phyloP scores from a whole-genome alignment of 2,797 vertebrate genomes.

The Caiman crocodilus region DNA sequence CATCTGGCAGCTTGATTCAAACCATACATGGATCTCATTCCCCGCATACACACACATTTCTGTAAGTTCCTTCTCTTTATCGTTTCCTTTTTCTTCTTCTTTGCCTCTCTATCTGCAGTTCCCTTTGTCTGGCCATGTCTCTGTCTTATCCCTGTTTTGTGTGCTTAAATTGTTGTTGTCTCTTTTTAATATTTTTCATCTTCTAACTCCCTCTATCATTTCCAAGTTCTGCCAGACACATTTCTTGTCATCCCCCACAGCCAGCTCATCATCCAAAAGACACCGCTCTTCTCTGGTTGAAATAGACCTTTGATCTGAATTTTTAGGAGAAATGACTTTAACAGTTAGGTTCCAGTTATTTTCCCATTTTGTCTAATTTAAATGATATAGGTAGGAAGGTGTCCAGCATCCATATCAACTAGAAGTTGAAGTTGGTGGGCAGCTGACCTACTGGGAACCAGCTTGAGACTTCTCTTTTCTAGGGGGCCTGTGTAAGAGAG shows the following conservation, averaged over 20 bases:
- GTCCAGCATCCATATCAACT: neutral
- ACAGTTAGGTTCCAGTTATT: neutral
- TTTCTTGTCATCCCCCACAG: accelerated
- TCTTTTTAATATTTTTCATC: neutral
- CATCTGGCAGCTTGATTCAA: neutral
- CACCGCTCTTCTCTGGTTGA: neutral
- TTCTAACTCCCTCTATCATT: neutral
- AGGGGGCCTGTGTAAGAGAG: neutral
- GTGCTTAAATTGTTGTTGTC: neutral
- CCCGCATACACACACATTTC: accelerated
- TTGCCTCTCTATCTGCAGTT: neutral
- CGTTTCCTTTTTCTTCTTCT: neutral
- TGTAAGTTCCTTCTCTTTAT: neutral
- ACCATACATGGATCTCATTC: neutral
- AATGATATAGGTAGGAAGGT: neutral
- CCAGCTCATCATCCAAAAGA: neutral
- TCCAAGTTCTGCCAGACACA: accelerated
- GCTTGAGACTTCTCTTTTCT: neutral
- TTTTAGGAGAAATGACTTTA: neutral
- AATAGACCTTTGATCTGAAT: neutral
- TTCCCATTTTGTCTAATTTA: neutral
- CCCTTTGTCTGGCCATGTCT: neutral
- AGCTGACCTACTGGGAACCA: neutral
- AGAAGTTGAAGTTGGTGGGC: slow-evolving; percentile 16
- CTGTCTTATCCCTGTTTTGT: neutral